phyloP scores from a whole-genome alignment of 2,888 invertebrate genomes.

The Abrostola tripartita region DNA sequence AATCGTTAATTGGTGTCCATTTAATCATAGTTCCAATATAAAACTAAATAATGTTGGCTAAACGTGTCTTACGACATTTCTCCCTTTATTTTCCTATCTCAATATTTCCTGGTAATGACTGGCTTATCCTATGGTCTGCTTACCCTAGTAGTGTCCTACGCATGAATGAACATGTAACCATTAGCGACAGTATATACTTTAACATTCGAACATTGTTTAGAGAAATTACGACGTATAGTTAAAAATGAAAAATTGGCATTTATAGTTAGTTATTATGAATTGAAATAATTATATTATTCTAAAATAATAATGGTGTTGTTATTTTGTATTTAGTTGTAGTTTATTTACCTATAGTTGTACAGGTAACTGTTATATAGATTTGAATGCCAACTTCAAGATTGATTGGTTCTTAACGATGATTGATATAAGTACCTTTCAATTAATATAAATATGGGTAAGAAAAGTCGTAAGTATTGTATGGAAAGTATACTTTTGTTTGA shows the following conservation, averaged over 20 bases:
- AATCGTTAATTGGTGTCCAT: constrained; percentile 63
- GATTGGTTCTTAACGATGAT: neutral
- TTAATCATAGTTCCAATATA: constrained; percentile 48
- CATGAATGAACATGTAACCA: constrained; percentile 36
- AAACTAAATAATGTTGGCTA: constrained; percentile 59
- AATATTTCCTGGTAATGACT: neutral
- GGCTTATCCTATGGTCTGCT: constrained; percentile 19
- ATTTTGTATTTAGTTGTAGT: constrained; percentile 65
- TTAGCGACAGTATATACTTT: constrained; percentile 72
- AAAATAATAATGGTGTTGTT: constrained; percentile 85
- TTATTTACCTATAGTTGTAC: constrained; percentile 11
- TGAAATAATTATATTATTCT: constrained; percentile 89
- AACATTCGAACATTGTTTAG: constrained; percentile 79
- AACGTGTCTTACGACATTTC: constrained; percentile 37
- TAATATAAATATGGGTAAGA: neutral
- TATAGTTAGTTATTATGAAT: constrained; percentile 88
- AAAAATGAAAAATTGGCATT: constrained; percentile 83
- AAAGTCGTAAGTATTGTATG: neutral
- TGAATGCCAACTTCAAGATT: neutral
- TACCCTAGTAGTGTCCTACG: constrained; percentile 32
- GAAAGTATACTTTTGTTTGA: too few relatives aligned
- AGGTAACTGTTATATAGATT: neutral
- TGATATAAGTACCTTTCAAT: neutral
- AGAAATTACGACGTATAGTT: constrained; percentile 80
- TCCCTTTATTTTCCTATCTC: constrained; percentile 11